Conservation (phyloP, 1,140 invertebrate genomes). For the Muscidifurax raptorellus region DNA sequence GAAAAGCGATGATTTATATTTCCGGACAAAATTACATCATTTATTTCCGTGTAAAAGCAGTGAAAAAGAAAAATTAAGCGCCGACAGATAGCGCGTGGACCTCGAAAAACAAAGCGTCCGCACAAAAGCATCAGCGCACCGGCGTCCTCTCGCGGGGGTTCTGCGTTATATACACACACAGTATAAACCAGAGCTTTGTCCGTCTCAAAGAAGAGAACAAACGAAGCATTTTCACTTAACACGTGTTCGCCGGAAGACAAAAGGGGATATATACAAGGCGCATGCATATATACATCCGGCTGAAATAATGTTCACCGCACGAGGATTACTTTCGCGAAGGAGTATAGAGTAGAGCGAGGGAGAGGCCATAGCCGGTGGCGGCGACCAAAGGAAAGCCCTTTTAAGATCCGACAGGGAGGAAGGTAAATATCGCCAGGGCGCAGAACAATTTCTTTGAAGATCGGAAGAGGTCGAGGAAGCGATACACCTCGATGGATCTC, state of each 20-base stretch:
- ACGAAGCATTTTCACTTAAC: conserved; percentile 28
- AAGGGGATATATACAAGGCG: background rate
- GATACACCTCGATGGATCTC: conserved; percentile 44
- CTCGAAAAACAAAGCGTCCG: background rate
- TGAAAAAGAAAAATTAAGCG: background rate
- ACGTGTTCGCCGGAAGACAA: conserved; percentile 15
- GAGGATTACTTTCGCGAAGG: conserved; percentile 21
- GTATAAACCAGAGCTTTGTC: background rate
- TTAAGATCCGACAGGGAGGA: conserved; percentile 16
- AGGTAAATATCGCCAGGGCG: conserved; percentile 36
- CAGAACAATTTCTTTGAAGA: conserved; percentile 46
- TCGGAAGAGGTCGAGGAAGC: conserved; percentile 23
- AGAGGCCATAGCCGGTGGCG: background rate
- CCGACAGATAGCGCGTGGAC: background rate
- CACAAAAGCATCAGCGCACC: background rate
- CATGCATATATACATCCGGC: background rate
- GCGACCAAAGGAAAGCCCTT: background rate
- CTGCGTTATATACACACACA: too few relatives aligned
- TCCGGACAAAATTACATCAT: background rate
- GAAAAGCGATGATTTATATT: background rate
- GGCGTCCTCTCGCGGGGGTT: background rate
- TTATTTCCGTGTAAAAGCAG: background rate
- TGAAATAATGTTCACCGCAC: conserved; percentile 22
- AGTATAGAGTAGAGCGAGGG: background rate
- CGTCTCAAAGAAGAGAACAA: background rate